phyloP scores from a whole-genome alignment of 2,113 vertebrate species.

The Sigmodon hispidus region DNA sequence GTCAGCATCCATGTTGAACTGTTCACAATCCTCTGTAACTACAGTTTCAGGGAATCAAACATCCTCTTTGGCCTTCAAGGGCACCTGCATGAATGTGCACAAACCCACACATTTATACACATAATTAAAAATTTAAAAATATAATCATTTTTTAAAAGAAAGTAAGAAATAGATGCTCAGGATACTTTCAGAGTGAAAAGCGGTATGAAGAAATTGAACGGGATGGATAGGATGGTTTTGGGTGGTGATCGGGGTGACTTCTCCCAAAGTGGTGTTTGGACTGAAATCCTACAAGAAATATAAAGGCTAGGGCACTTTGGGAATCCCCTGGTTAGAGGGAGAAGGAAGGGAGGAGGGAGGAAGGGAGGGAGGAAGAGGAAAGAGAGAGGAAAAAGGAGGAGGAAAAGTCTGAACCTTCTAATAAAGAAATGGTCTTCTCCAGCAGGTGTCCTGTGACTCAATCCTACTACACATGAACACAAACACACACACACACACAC shows the following conservation, averaged over 20 bases:
- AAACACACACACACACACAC: fast-evolving
- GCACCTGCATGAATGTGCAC: no score
- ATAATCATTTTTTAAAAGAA: background rate
- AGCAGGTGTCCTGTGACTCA: background rate
- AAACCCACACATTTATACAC: background rate
- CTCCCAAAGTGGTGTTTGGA: background rate
- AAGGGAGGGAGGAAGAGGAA: no score
- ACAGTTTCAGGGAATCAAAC: background rate
- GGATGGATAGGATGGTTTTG: background rate
- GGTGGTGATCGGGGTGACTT: background rate
- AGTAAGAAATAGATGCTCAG: background rate
- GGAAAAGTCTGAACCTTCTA: background rate
- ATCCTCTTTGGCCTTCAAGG: background rate
- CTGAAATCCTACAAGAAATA: background rate
- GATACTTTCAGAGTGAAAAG: background rate
- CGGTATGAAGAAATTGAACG: background rate
- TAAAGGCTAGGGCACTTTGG: background rate
- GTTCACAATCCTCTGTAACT: background rate
- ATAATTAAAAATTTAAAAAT: background rate
- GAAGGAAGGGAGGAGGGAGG: background rate
- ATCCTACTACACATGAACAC: fast-evolving
- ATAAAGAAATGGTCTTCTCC: background rate
- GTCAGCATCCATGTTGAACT: background rate
- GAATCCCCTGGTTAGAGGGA: background rate
- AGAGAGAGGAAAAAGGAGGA: no score